Conservation (phyloP, 2,113 vertebrate species). For the Ophthalmolycus amberensis region DNA sequence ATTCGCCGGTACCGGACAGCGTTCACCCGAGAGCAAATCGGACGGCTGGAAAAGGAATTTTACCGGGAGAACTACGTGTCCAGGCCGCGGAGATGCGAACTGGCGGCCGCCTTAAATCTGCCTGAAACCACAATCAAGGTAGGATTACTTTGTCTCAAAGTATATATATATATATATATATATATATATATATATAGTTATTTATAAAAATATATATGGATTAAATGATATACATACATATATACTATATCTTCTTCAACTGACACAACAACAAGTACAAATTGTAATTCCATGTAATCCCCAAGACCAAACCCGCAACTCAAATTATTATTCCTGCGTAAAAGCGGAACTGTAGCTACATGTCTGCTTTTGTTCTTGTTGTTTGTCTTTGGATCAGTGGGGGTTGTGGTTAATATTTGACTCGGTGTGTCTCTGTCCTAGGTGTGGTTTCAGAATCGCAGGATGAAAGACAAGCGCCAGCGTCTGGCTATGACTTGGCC, state of each 20-base stretch:
- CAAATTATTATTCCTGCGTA: slow-evolving; percentile 14
- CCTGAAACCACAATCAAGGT: slow-evolving; percentile 99
- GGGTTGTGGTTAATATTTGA: slow-evolving; percentile 73
- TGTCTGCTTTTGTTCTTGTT: slow-evolving; percentile 8
- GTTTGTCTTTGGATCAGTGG: neutral
- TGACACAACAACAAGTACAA: neutral
- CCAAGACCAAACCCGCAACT: neutral
- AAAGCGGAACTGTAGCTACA: slow-evolving; percentile 35
- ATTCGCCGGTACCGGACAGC: slow-evolving; percentile 98
- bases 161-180: neutral
- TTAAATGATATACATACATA: neutral
- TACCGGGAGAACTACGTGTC: slow-evolving; percentile 99
- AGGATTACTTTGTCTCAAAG: slow-evolving; percentile 37
- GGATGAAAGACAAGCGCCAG: slow-evolving; percentile 99
- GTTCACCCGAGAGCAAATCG: slow-evolving; percentile 98
- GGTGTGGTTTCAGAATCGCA: slow-evolving; percentile 99
- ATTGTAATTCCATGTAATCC: neutral
- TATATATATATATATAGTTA: neutral
- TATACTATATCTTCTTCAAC: neutral
- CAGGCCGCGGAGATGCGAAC: slow-evolving; percentile 94
- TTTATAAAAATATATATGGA: neutral
- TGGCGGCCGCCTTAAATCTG: slow-evolving; percentile 95
- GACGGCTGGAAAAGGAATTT: slow-evolving; percentile 96
- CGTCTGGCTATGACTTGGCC: slow-evolving; percentile 99
- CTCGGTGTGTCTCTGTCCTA: slow-evolving; percentile 72